Base-by-base conservation (phyloP, 2,888 invertebrate species). In the Athalia cordata region DNA sequence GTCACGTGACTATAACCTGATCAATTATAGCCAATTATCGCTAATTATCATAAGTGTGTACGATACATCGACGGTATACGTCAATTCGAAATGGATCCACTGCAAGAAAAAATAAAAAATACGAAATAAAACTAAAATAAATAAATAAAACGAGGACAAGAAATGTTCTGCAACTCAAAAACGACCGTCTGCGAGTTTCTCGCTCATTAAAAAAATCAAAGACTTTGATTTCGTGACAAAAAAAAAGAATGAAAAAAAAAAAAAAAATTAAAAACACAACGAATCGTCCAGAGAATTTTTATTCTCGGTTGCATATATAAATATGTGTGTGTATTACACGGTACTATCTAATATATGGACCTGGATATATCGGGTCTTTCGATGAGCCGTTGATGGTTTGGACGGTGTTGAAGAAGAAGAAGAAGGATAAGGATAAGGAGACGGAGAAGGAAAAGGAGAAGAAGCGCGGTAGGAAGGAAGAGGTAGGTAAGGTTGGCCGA, bases 401-500 rank as follows among this genome's bases (percentile, higher is more conserved):
- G 80, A 81, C 81, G 78, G 79, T 64, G 78, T 77, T 68, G 78
- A 81, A 80, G 80, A 80, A 81, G 79, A 72, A 82, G 72, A 49
- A 75, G 75, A 52, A 66, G 66, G 13, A 77, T 47, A 76, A 76
- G 47, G 57, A 67, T n/a, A 64, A 64, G 77, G 65, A 78, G 77
- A 57, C 65, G 49, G 47, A 29, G 29, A 61, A 67, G 29, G 52
- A 55, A 64, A 67, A 45, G 79, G 79, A 75, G 77, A 79, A 78
- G 78, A 80, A 67, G 78, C 50, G 43, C 47, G 59, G 29, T 29
- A 70, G 80, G 62, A 78, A 78, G 77, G 13, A 72, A 79, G 29
- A 29, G 29, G 82, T 82, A 80, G 81, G 83, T 81, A 81, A 80
- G 85, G 85, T 87, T 82, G 83, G 82, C 77, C 83, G 83, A 87